Percentiles rank a stretch among this genome's conserved stretches.
Conservation (phyloP, 2,113 vertebrate species). For the Rana temporaria region DNA sequence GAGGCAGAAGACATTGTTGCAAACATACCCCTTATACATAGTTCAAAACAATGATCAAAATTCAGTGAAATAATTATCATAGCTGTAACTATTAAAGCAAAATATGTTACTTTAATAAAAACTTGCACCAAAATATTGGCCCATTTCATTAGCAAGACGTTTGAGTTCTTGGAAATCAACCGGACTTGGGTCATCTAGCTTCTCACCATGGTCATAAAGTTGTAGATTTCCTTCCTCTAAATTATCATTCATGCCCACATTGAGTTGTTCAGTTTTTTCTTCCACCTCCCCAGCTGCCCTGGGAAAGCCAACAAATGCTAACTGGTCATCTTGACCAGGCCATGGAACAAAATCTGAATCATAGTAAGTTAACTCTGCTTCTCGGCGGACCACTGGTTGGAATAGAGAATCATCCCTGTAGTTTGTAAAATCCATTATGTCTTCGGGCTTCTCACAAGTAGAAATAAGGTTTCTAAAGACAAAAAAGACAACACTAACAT, state of each 20-base stretch:
- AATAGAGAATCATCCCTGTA: conserved; percentile 28
- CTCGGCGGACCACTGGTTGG: conserved; percentile 26
- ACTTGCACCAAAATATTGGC: conserved; percentile 48
- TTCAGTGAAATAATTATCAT: background rate
- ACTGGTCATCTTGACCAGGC: conserved; percentile 33
- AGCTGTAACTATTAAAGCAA: no score
- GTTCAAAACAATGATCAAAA: background rate
- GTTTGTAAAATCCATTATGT: conserved; percentile 18
- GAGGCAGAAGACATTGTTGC: background rate
- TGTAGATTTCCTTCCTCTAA: conserved; percentile 14
- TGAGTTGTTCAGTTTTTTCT: background rate
- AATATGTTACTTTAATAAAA: conserved; percentile 31
- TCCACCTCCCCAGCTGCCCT: background rate
- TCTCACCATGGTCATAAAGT: background rate
- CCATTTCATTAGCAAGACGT: conserved; percentile 44
- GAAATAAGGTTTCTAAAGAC: conserved; percentile 3
- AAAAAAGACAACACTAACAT: background rate
- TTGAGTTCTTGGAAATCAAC: conserved; percentile 57
- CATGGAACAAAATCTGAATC: conserved; percentile 28
- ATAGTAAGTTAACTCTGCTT: conserved; percentile 37
- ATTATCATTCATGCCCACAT: conserved; percentile 2
- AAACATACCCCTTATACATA: background rate
- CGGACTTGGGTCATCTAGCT: conserved; percentile 27
- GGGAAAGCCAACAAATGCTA: conserved; percentile 20
- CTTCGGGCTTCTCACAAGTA: conserved; percentile 54